phyloP scores from a whole-genome alignment of 2,797 vertebrate species.

The Sebastes paucispinis region DNA sequence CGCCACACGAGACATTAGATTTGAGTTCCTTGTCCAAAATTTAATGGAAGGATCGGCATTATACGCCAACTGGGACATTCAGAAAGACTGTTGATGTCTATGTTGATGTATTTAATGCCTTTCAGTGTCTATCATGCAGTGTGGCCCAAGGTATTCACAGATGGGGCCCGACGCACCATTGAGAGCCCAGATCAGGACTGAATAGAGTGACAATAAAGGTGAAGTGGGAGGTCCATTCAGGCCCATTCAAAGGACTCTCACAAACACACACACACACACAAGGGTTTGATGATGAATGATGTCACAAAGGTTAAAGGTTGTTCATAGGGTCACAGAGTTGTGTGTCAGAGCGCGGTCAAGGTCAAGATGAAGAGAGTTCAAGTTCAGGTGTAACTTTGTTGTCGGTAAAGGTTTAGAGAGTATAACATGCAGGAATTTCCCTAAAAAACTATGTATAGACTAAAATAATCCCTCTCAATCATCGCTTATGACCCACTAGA shows the following conservation, averaged over 20 bases:
- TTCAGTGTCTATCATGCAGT: conserved; percentile 55
- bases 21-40: conserved; percentile 38
- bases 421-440: no score
- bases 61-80: conserved; percentile 23
- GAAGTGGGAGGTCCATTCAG: conserved; percentile 67
- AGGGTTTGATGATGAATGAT: conserved; percentile 52
- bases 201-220: conserved; percentile 63
- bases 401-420: background rate
- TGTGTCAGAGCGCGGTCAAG: conserved; percentile 52
- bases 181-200: conserved; percentile 37
- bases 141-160: conserved; percentile 60
- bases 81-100: conserved; percentile 49
- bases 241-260: conserved; percentile 57
- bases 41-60: conserved; percentile 46
- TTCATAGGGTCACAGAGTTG: conserved; percentile 19
- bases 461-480: no score
- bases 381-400: conserved; percentile 1
- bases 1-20: conserved; percentile 46
- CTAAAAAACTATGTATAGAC: no score
- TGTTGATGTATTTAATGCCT: conserved; percentile 62
- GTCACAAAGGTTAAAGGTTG: conserved; percentile 55
- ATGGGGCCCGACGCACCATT: conserved; percentile 57
- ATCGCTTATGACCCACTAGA: no score
- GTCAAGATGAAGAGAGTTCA: conserved; percentile 32
- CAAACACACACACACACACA: conserved; percentile 1